A percentile compares a stretch with the other conserved stretches of the same genome.
Evolutionary conservation across 2,113 vertebrate genomes (phyloP).

Genomic region (Corapipo altera): DNA sequence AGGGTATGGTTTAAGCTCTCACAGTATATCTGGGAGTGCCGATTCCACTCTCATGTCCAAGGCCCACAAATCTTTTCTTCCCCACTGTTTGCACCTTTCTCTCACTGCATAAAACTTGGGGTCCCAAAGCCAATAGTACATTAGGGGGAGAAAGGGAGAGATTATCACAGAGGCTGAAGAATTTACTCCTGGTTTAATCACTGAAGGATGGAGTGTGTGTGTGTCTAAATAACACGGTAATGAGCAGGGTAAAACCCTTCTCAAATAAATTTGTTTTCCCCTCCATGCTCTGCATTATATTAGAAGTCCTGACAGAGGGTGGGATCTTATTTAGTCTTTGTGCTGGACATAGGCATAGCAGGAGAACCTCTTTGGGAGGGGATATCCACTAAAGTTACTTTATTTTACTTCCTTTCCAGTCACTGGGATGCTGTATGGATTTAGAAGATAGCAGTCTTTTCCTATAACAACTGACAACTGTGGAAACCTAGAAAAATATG

Average conservation of each 20-base stretch:
- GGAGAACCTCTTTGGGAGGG: not conserved
- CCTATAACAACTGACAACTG: not conserved
- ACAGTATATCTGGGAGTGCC: not conserved
- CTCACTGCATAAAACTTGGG: conserved; percentile 24
- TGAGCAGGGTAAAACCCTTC: not conserved
- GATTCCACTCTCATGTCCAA: conserved; percentile 28
- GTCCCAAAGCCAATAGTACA: conserved; percentile 30
- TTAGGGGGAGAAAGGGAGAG: conserved; percentile 8
- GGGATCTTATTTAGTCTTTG: not conserved
- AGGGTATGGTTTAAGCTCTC: conserved; percentile 33
- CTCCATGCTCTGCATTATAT: not conserved
- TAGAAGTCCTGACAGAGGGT: not conserved
- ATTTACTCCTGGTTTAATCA: conserved; percentile 17
- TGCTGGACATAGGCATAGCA: not conserved
- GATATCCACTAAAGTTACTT: not conserved
- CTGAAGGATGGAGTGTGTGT: not conserved
- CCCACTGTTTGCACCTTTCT: conserved; percentile 33
- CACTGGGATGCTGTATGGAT: not conserved
- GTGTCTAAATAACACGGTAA: not conserved
- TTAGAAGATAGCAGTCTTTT: not conserved
- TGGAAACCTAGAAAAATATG: not conserved
- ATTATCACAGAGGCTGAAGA: conserved; percentile 39
- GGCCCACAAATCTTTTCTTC: conserved; percentile 52
- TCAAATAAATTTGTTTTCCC: not conserved
- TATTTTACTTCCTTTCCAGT: not conserved